Evolutionary conservation across 30 jellyfish, hydroid and myxozoan genomes (phyloP).

Genomic region (Sanderia malayensis): DNA sequence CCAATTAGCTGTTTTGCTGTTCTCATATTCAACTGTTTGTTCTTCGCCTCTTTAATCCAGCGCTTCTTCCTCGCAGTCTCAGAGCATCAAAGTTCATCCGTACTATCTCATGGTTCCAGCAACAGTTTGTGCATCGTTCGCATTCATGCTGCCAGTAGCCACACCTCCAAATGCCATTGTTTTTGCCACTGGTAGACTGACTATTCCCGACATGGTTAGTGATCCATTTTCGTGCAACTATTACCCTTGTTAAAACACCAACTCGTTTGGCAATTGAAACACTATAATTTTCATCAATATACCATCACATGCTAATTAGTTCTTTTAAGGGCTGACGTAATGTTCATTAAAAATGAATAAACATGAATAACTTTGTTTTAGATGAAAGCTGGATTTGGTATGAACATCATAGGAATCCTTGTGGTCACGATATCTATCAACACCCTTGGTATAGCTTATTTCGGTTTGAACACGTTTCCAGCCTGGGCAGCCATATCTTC

Average conservation of each 20-base stretch:
- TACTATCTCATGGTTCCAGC: conserved; percentile 92
- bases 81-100: conserved; percentile 88
- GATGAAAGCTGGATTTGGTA: conserved; percentile 97
- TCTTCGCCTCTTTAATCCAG: no score
- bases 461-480: conserved; percentile 64
- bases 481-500: conserved; percentile 66
- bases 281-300: no score
- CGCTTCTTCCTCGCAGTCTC: conserved; percentile 68
- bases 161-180: conserved; percentile 97
- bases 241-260: no score
- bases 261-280: no score
- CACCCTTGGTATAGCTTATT: conserved; percentile 83
- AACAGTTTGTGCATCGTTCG: conserved; percentile 96
- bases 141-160: conserved; percentile 97
- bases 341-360: no score
- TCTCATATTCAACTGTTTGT: no score
- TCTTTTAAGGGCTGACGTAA: no score
- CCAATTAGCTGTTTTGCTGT: no score
- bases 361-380: no score
- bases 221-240: no score
- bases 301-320: no score
- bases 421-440: conserved; percentile 83
- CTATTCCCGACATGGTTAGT: conserved; percentile 90
- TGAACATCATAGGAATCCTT: conserved; percentile 83
- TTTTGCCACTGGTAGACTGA: conserved; percentile 85